phyloP scores from a whole-genome alignment of 2,888 invertebrate species.

The Erynnis tages region DNA sequence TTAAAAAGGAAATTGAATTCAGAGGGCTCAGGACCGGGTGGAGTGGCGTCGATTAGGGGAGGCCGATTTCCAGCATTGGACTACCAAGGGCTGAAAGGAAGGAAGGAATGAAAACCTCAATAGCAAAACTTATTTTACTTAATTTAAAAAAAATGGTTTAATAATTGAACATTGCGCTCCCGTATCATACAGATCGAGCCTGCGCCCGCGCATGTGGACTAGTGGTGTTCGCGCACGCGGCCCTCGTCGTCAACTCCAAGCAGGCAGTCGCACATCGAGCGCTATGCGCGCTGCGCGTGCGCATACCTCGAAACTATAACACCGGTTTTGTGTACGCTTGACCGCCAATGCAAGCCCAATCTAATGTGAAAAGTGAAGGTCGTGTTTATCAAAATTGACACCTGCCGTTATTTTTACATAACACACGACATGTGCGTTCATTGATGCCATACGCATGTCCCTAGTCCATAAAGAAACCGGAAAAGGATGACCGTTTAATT shows the following conservation, averaged over 20 bases:
- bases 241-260: too few relatives aligned
- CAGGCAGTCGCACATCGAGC: constrained; percentile 54
- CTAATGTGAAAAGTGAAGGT: constrained; percentile 47
- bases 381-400: constrained; percentile 30
- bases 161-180: background rate
- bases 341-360: constrained; percentile 31
- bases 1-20: too few relatives aligned
- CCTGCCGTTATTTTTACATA: constrained; percentile 15
- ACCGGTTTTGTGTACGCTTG: constrained; percentile 34
- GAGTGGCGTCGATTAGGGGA: too few relatives aligned
- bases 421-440: constrained; percentile 10
- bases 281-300: constrained; percentile 69
- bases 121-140: too few relatives aligned
- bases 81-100: too few relatives aligned
- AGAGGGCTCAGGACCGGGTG: too few relatives aligned
- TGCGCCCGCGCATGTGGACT: constrained; percentile 7
- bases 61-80: too few relatives aligned
- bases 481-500: constrained; percentile 3
- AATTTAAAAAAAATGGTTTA: background rate
- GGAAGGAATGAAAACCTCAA: too few relatives aligned
- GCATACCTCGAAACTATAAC: constrained; percentile 12
- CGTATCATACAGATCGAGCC: constrained; percentile 5
- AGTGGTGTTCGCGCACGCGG: background rate
- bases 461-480: background rate
- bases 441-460: constrained; percentile 9